phyloP scores from a whole-genome alignment of 2,797 vertebrate genomes.

The Cynodonichthys magdalenae region DNA sequence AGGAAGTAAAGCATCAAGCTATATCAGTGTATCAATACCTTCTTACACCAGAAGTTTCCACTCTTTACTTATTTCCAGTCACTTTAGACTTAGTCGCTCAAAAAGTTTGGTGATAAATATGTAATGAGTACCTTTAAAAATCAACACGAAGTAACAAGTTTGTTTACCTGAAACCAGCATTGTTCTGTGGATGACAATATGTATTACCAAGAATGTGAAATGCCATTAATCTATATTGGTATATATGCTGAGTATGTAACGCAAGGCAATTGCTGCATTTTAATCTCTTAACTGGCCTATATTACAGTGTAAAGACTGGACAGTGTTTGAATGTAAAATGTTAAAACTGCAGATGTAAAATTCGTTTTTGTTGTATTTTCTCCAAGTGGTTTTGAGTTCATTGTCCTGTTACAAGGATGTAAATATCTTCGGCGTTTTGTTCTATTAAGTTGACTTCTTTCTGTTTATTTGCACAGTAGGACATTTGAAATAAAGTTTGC shows the following conservation, averaged over 20 bases:
- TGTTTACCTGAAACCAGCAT: slow-evolving; percentile 57
- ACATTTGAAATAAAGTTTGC: slow-evolving; percentile 23
- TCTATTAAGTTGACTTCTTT: slow-evolving; percentile 31
- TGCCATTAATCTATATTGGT: slow-evolving; percentile 68
- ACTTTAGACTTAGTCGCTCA: too few relatives aligned
- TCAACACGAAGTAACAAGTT: slow-evolving; percentile 15
- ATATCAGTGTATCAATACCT: too few relatives aligned
- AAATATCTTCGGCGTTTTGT: slow-evolving; percentile 17
- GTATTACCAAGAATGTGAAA: slow-evolving; percentile 72
- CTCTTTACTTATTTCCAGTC: too few relatives aligned
- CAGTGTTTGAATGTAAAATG: slow-evolving; percentile 34
- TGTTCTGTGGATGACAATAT: slow-evolving; percentile 59
- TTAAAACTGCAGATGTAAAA: slow-evolving; percentile 21
- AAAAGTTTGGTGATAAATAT: too few relatives aligned
- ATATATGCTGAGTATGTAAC: slow-evolving; percentile 72
- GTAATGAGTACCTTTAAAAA: slow-evolving; percentile 20
- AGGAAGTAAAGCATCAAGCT: too few relatives aligned
- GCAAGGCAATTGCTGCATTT: slow-evolving; percentile 70
- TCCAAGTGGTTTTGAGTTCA: slow-evolving; percentile 24
- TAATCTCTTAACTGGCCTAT: slow-evolving; percentile 52
- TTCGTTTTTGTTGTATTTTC: slow-evolving; percentile 18
- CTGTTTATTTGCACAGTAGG: slow-evolving; percentile 32
- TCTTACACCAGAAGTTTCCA: too few relatives aligned
- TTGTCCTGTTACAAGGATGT: slow-evolving; percentile 26
- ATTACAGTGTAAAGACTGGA: slow-evolving; percentile 41